Evolutionary conservation across 2,113 vertebrate genomes (phyloP).

Genomic region (Phaetusa simplex): DNA sequence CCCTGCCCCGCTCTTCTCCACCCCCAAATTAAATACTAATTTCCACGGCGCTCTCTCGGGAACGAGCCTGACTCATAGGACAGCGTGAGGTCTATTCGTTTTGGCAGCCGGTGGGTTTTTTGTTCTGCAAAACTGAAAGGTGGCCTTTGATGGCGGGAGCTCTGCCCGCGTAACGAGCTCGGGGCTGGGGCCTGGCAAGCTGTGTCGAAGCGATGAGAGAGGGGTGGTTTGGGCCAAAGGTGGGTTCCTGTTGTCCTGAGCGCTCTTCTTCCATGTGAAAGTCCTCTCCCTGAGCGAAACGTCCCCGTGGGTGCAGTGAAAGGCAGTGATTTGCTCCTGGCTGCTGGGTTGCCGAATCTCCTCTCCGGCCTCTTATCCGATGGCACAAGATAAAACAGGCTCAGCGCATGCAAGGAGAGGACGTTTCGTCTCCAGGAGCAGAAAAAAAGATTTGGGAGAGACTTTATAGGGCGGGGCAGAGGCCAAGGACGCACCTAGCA

Average conservation of each 20-base stretch:
- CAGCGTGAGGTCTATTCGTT: neutral
- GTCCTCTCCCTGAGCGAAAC: neutral
- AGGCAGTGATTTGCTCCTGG: neutral
- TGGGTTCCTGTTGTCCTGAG: neutral
- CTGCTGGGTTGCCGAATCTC: neutral
- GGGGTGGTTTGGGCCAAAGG: neutral
- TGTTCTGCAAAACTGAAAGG: neutral
- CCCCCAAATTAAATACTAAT: neutral
- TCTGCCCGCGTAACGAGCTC: neutral
- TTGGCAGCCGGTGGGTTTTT: neutral
- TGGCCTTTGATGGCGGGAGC: neutral
- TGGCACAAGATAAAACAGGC: accelerated
- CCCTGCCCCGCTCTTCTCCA: neutral
- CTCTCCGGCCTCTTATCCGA: accelerated
- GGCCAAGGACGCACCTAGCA: no score
- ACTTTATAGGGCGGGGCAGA: neutral
- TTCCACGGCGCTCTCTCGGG: neutral
- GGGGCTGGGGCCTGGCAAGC: neutral
- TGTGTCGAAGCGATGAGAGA: neutral
- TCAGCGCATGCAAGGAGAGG: neutral
- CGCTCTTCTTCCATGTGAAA: neutral
- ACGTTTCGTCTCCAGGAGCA: neutral
- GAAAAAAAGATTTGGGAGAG: neutral
- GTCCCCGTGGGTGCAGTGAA: neutral
- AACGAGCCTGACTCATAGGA: neutral